These are phyloP conservation scores for Ispidina lecontei DNA, from an alignment of 2,797 vertebrate species.

Conservation along the genomic window DNA sequence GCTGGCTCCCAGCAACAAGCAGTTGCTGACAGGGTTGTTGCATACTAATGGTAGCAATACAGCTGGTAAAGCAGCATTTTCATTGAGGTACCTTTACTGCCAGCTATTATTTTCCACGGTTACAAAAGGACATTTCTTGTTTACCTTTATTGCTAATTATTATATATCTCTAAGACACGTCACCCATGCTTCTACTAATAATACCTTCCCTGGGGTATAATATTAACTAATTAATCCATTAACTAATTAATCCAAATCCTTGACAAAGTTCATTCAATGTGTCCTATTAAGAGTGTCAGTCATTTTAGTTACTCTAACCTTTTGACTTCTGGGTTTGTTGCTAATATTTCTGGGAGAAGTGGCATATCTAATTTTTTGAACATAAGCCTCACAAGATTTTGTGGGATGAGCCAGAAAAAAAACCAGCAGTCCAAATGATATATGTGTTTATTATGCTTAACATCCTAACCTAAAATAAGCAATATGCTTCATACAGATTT, in stretches of 20 bases:
- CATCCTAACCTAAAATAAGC: background rate
- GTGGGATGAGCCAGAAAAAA: background rate
- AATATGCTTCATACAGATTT: background rate
- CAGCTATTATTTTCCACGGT: slow-evolving; percentile 30
- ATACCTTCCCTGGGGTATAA: background rate
- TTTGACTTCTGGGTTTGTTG: background rate
- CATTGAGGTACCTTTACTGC: background rate
- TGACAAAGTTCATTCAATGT: slow-evolving; percentile 35
- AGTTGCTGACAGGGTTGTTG: slow-evolving; percentile 37
- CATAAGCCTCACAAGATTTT: background rate
- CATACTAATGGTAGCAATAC: background rate
- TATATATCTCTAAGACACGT: background rate
- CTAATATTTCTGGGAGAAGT: background rate
- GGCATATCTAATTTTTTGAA: background rate
- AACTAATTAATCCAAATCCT: slow-evolving; percentile 27
- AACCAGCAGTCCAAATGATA: background rate
- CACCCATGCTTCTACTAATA: background rate
- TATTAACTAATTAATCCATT: slow-evolving; percentile 35
- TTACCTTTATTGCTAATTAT: slow-evolving; percentile 28
- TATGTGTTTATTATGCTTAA: background rate
- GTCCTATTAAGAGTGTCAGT: slow-evolving; percentile 54
- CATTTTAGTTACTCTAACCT: slow-evolving; percentile 4
- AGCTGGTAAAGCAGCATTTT: slow-evolving; percentile 26
- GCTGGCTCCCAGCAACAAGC: slow-evolving; percentile 50
- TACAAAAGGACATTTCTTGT: slow-evolving; percentile 9